Base-by-base conservation (phyloP, 2,888 invertebrate species). In the Macrophya annulata region DNA sequence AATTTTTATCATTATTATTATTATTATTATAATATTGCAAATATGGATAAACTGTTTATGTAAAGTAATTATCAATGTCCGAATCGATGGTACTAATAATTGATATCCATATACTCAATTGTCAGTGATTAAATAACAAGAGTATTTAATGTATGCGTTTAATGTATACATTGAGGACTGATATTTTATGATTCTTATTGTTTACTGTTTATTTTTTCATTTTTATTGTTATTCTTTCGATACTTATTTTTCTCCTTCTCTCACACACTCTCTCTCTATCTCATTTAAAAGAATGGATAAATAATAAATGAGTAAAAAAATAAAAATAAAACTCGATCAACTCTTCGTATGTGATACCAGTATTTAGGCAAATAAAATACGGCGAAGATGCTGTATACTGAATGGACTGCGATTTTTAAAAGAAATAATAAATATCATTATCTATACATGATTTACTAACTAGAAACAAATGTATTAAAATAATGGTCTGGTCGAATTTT, bases 281-380 rank as follows among this genome's bases (percentile, higher is more conserved):
- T 59, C n/a, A 21, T 8, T 59, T 6, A 21, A 59, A 21, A 59
- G 8, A 9, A 17, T 55, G 4, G 17, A n/a, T 55, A n/a, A 55
- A 55, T 55, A 10, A 21, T 21, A 59, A 21, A 59, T n/a, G 17
- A 59, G 1, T n/a, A 15, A 21, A 45, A 71, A 37, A 37, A 5
- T 71, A 37, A 17, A 71, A 31, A 31, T 31, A 45, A 74, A n/a
- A 17, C 74, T 74, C 37, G 48, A 74, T 74, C 74, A 43, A 74
- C 72, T 74, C 72, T 74, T 74, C 45, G n/a, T 68, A 68, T 68
- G 68, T 68, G 68, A 68, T 68, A 68, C 68, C 31, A 71, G 71
- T 71, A 37, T 71, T 71, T 71, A 40, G 71, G 40, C 4, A 40
- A 71, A 45, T 31, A 31, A 31, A 31, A 31, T 31, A 31, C 43